Evolutionary conservation across 2,797 vertebrate species (phyloP).

Genomic region (Phylloscopus collybita): DNA sequence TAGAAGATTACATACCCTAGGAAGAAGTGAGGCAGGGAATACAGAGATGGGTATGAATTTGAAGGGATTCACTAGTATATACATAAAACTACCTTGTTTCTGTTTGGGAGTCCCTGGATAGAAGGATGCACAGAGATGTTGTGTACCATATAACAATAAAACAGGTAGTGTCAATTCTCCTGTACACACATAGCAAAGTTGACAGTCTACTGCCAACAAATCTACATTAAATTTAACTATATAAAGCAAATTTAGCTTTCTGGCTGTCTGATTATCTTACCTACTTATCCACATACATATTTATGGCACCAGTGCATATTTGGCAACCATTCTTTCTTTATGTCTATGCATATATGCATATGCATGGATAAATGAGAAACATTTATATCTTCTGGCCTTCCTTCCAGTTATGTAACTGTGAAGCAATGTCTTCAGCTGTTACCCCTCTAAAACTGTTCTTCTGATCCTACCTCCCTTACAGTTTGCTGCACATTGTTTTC

Average conservation of each 20-base stretch:
- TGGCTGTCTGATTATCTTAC: background rate
- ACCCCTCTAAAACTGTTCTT: background rate
- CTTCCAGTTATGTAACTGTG: slow-evolving; percentile 3
- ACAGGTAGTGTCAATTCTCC: background rate
- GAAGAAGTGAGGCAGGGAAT: background rate
- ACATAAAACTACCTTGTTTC: background rate
- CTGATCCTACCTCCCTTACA: background rate
- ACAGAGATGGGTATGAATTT: background rate
- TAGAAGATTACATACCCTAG: background rate
- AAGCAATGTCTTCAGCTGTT: slow-evolving; percentile 2
- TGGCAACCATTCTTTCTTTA: background rate
- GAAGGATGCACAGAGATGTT: background rate
- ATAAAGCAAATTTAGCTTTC: background rate
- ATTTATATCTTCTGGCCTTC: background rate
- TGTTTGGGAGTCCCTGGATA: background rate
- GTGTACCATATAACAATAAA: background rate
- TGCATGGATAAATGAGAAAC: background rate
- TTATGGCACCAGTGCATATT: background rate
- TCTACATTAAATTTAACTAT: background rate
- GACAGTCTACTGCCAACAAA: background rate
- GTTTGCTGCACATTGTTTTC: slow-evolving; percentile 28
- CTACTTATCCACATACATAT: background rate
- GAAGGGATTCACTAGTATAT: background rate
- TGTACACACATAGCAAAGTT: rapidly evolving
- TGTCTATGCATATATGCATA: background rate